Percentiles rank a stretch among this genome's conserved stretches.
Conservation (phyloP, 64 coral and sea anemone genomes). For the Stichodactyla helianthus region DNA sequence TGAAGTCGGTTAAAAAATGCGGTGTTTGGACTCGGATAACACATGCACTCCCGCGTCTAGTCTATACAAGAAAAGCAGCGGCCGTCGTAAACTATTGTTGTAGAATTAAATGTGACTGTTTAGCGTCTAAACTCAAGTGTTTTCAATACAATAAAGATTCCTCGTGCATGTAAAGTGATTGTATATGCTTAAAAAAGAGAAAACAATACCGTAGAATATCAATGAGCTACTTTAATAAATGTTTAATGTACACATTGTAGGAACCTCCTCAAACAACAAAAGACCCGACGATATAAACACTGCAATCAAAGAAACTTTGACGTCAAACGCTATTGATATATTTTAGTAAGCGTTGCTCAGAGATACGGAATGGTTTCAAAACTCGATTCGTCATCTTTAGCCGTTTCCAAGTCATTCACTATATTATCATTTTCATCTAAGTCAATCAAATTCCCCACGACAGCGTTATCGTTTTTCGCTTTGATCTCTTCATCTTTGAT, state of each 20-base stretch:
- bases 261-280: not conserved
- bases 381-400: not conserved
- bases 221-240: not conserved
- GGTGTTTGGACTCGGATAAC: no score
- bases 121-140: not conserved
- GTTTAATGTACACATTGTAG: not conserved
- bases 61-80: no score
- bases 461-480: not conserved
- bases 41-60: no score
- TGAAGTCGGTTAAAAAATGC: no score
- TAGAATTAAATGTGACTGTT: not conserved
- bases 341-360: not conserved
- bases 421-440: slow-evolving; percentile 7
- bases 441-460: not conserved
- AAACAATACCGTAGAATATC: not conserved
- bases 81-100: no score
- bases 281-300: not conserved
- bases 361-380: slow-evolving; percentile 8
- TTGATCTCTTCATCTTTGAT: slow-evolving; percentile 2
- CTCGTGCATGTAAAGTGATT: not conserved
- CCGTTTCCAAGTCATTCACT: not conserved
- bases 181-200: not conserved
- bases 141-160: not conserved
- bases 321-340: not conserved
- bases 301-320: not conserved